These are phyloP conservation scores for Branchinecta sandiegonensis DNA, from an alignment of 2,888 invertebrate genomes.

Conservation along the genomic window DNA sequence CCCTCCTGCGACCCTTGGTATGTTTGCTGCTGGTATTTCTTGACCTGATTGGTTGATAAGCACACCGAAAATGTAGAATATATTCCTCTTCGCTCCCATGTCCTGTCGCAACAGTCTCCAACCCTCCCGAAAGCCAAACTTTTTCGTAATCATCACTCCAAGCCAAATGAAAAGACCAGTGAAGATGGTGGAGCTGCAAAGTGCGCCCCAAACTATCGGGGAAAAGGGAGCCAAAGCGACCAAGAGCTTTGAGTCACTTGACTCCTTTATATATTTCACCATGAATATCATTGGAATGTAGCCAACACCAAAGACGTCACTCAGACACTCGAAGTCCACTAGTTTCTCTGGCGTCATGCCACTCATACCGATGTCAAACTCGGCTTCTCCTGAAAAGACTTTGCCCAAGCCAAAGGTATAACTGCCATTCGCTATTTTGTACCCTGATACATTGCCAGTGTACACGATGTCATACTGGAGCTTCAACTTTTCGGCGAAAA, in stretches of 20 bases:
- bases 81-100: neutral
- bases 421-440: neutral
- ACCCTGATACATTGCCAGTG: neutral
- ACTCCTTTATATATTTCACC: neutral
- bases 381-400: neutral
- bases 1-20: neutral
- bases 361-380: neutral
- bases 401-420: neutral
- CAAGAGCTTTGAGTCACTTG: neutral
- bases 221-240: neutral
- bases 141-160: neutral
- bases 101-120: too few species aligned
- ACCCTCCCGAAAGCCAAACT: too few species aligned
- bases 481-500: constrained; percentile 1
- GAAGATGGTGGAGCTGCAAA: neutral
- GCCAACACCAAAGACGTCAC: neutral
- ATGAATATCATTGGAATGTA: neutral
- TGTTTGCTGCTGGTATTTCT: neutral
- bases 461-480: neutral
- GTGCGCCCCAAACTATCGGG: neutral
- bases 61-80: neutral
- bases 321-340: neutral
- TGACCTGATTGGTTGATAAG: neutral
- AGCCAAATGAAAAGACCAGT: neutral
- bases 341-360: neutral